Evolutionary conservation across 2,113 vertebrate genomes (phyloP).

Genomic region (Cinclus cinclus): DNA sequence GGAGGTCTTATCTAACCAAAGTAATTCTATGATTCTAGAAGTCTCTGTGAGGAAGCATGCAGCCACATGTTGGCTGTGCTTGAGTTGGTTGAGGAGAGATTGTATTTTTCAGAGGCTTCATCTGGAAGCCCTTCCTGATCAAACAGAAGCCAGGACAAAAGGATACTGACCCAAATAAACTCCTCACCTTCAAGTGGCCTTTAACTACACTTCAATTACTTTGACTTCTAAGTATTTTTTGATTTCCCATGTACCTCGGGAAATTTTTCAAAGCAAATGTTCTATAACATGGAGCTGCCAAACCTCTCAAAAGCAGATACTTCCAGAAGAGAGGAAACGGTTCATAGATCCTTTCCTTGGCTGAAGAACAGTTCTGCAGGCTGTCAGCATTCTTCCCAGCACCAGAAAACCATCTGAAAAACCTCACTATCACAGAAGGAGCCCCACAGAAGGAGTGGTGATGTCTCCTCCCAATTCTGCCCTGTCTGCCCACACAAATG

Average conservation of each 20-base stretch:
- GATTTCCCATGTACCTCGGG: fast-evolving
- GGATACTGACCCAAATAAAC: not conserved
- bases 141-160: not conserved
- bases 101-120: not conserved
- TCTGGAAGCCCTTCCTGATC: not conserved
- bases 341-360: not conserved
- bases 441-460: not conserved
- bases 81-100: fast-evolving
- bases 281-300: not conserved
- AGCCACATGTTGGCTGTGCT: not conserved
- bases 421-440: not conserved
- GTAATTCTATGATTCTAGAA: not conserved
- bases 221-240: not conserved
- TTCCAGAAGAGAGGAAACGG: not conserved
- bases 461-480: fast-evolving
- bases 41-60: fast-evolving
- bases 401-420: not conserved
- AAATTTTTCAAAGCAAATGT: not conserved
- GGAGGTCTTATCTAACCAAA: not conserved
- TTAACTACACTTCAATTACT: not conserved
- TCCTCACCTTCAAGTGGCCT: not conserved
- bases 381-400: not conserved
- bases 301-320: not conserved
- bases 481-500: not conserved
- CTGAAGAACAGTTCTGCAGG: not conserved